Evolutionary conservation across 1,140 invertebrate species (phyloP).

Genomic region (Linepithema humile): DNA sequence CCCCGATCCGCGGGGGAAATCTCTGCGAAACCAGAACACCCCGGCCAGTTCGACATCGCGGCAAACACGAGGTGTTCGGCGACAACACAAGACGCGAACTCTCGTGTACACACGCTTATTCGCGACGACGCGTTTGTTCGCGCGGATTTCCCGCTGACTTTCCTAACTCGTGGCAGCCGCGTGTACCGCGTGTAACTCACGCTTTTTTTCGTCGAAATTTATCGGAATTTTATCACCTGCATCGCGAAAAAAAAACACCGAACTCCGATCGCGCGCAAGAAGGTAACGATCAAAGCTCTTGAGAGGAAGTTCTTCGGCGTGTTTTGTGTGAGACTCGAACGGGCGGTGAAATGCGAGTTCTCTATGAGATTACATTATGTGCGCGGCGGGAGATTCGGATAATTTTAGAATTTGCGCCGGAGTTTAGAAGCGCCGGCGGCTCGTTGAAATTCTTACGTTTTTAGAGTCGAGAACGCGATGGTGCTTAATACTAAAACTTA

Average conservation of each 20-base stretch:
- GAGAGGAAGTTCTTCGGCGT: neutral
- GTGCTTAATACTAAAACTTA: neutral
- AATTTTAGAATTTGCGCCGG: slow-evolving; percentile 9
- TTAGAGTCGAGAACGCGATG: no score
- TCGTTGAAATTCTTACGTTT: neutral
- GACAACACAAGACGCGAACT: neutral
- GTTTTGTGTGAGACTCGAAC: slow-evolving; percentile 40
- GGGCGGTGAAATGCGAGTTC: neutral
- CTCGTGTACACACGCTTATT: neutral
- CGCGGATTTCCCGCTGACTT: no score
- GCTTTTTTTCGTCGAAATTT: neutral
- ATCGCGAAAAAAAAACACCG: neutral
- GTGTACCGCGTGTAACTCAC: neutral
- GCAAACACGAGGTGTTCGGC: slow-evolving; percentile 76
- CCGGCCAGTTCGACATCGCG: slow-evolving; percentile 82
- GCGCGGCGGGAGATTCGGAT: slow-evolving; percentile 22
- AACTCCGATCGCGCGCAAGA: neutral
- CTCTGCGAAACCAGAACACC: slow-evolving; percentile 81
- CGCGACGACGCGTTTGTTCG: neutral
- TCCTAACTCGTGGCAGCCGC: neutral
- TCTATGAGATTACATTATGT: neutral
- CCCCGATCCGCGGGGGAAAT: slow-evolving; percentile 63
- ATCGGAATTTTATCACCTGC: neutral
- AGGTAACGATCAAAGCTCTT: neutral
- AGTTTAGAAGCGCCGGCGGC: neutral